Evolutionary conservation across 2,113 vertebrate genomes (phyloP), one percentile per base, ranked within the genome.

Genomic region (Phasianus colchicus): DNA sequence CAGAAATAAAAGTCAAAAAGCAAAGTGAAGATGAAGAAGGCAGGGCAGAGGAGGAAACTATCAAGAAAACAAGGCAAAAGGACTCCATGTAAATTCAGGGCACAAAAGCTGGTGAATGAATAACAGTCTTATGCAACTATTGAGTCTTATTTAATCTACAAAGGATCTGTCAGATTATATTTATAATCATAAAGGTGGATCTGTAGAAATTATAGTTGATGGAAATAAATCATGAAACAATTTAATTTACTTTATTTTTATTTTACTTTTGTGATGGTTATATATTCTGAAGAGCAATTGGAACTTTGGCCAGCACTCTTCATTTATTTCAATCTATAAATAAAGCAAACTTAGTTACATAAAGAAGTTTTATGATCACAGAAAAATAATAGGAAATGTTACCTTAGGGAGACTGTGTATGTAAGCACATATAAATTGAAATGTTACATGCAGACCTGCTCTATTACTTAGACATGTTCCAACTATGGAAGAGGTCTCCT

Each of bases 331-430:
- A 64, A 64, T 64, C 61, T 64, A 64, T 64, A 64, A 64, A 64
- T 40, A 64, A 64, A 64, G 61, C 61, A 64, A 40, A 92, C 36
- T 90, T 77, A 71, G 75, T 88, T 82, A 78, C 0, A 1, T 81
- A 63, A 96, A 88, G 72, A 88, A 90, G 66, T 90, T 96, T 94
- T 96, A 94, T 65, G 89, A 93, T 82, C 40, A 36, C 24, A 9
- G 14, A 84, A 54, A 93, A 93, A 89, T 94, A 95, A 94, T 81
- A 95, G 83, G 40, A 95, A 96, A 92, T 24, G 40, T 93, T 94
- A 94, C 90, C 94, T 93, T 93, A 95, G 93, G 88, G 93, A 95
- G 88, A 86, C 32, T 58, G 70, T 57, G 47, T 54, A 80, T 64
- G 83, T 63, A 84, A 86, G 40, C 52, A 86, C 70, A 89, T 92